These are phyloP conservation scores for Alcis repandata DNA, from an alignment of 2,888 invertebrate genomes.

Conservation along the genomic window DNA sequence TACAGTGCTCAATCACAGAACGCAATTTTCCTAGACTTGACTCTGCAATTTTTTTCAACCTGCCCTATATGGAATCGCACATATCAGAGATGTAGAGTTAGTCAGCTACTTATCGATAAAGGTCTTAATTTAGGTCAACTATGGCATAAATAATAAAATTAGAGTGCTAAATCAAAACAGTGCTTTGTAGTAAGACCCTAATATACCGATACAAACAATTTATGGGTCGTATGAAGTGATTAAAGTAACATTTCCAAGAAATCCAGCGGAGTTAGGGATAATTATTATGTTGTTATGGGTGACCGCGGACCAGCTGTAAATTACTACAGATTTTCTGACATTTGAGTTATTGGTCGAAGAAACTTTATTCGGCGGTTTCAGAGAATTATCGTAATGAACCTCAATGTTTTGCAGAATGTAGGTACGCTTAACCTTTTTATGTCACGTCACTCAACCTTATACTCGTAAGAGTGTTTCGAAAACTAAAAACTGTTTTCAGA, in stretches of 20 bases:
- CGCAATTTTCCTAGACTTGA: not conserved
- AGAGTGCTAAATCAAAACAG: conserved; percentile 70
- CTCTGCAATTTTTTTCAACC: not conserved
- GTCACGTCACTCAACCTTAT: no score
- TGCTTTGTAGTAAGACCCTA: conserved; percentile 66
- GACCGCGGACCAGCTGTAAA: conserved; percentile 53
- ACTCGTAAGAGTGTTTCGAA: no score
- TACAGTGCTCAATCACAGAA: conserved; percentile 2
- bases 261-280: conserved; percentile 66
- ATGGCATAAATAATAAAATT: conserved; percentile 61
- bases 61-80: not conserved
- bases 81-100: not conserved
- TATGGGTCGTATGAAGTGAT: conserved; percentile 79
- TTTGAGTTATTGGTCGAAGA: not conserved
- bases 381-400: not conserved
- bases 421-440: no score
- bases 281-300: conserved; percentile 80
- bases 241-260: conserved; percentile 81
- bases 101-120: conserved; percentile 10
- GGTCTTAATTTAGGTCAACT: conserved; percentile 40
- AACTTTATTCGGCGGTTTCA: not conserved
- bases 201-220: conserved; percentile 74
- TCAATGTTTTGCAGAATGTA: no score
- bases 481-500: no score
- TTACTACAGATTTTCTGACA: conserved; percentile 32